These are phyloP conservation scores for Notolepis coatsorum DNA, from an alignment of 2,797 vertebrate genomes.

Conservation along the genomic window DNA sequence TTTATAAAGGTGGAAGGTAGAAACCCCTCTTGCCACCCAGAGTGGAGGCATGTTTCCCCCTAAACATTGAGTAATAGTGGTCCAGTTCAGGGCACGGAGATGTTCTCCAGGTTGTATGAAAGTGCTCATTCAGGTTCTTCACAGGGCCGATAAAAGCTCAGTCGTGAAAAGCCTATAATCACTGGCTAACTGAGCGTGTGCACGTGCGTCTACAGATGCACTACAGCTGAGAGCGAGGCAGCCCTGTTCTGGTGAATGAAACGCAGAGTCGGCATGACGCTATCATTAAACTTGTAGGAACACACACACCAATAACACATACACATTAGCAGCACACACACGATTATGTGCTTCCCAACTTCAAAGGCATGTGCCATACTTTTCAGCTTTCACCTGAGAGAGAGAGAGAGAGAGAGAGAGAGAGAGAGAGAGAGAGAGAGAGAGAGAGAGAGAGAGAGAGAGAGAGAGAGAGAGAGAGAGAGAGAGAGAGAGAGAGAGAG, in stretches of 20 bases:
- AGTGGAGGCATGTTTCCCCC: neutral
- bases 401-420: neutral
- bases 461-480: too few relatives aligned
- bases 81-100: conserved; percentile 11
- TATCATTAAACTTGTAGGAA: conserved; percentile 32
- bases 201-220: neutral
- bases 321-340: conserved; percentile 18
- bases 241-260: conserved; percentile 11
- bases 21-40: neutral
- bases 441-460: too few relatives aligned
- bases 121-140: conserved; percentile 24
- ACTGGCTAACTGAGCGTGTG: conserved; percentile 28
- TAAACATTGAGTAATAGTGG: conserved; percentile 2
- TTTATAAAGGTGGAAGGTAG: too few relatives aligned
- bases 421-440: too few relatives aligned
- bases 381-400: conserved; percentile 14
- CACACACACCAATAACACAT: conserved; percentile 5
- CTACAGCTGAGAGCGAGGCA: neutral
- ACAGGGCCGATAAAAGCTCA: conserved; percentile 43
- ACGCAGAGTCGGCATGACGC: conserved; percentile 26
- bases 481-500: too few relatives aligned
- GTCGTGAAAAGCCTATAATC: conserved; percentile 38
- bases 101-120: conserved; percentile 23
- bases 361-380: conserved; percentile 51
- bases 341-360: conserved; percentile 18